Percentiles rank a stretch among this genome's conserved stretches.
These are phyloP conservation scores for Anniella stebbinsi DNA, from an alignment of 2,797 vertebrate species.

Conservation along the genomic window DNA sequence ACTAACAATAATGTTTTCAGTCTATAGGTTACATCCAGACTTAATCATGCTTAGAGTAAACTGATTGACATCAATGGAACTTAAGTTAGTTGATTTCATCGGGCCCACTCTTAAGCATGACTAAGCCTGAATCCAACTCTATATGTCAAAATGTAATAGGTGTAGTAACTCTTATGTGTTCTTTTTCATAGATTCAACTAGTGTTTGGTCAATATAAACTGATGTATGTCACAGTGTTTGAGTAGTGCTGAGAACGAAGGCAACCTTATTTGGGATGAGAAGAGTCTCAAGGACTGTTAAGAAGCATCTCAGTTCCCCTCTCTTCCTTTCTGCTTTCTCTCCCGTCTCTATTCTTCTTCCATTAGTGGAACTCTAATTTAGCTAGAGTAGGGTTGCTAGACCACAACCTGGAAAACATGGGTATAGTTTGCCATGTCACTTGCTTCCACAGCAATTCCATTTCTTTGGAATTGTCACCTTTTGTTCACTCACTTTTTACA, in stretches of 20 bases:
- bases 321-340: background rate
- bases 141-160: background rate
- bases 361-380: background rate
- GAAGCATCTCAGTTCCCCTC: no score
- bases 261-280: background rate
- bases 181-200: background rate
- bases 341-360: background rate
- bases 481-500: background rate
- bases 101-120: no score
- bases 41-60: no score
- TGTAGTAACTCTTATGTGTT: background rate
- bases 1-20: background rate
- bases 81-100: no score
- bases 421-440: background rate
- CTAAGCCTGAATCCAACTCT: no score
- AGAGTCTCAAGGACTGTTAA: background rate
- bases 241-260: background rate
- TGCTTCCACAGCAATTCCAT: background rate
- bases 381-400: background rate
- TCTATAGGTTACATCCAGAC: no score
- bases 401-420: background rate
- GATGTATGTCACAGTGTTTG: background rate
- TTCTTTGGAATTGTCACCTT: background rate
- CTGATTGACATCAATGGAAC: no score
- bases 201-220: background rate